Evolutionary conservation across 2,113 vertebrate species (phyloP).

Genomic region (Chaetura pelagica): DNA sequence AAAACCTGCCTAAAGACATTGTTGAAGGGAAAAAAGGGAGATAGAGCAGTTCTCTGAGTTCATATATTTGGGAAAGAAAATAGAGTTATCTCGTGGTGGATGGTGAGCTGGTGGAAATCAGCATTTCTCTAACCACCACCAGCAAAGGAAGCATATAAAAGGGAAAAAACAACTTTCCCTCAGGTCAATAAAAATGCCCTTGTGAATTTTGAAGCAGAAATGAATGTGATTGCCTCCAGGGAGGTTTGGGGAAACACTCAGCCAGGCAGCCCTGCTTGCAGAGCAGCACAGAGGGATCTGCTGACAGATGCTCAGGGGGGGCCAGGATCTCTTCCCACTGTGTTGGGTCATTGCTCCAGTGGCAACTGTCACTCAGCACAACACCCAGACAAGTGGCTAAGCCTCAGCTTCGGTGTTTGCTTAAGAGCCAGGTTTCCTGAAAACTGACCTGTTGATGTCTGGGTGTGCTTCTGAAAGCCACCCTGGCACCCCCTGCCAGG

Average conservation of each 20-base stretch:
- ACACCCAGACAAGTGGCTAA: background rate
- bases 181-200: background rate
- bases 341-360: background rate
- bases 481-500: too few relatives aligned
- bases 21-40: background rate
- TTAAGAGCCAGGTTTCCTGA: background rate
- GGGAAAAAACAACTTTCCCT: background rate
- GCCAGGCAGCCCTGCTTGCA: background rate
- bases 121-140: background rate
- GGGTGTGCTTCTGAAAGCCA: background rate
- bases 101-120: background rate
- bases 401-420: background rate
- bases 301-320: rapidly evolving
- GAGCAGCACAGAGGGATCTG: background rate
- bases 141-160: background rate
- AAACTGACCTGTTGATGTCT: background rate
- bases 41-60: background rate
- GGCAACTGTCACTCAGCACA: background rate
- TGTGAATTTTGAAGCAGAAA: background rate
- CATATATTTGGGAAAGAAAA: background rate
- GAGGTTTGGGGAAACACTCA: background rate
- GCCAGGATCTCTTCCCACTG: background rate
- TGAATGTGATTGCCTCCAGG: background rate
- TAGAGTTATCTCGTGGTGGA: background rate
- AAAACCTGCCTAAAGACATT: background rate